Percentiles rank a stretch among this genome's conserved stretches.
Conservation (phyloP, 1,140 invertebrate species). For the Dendroctonus ponderosae region DNA sequence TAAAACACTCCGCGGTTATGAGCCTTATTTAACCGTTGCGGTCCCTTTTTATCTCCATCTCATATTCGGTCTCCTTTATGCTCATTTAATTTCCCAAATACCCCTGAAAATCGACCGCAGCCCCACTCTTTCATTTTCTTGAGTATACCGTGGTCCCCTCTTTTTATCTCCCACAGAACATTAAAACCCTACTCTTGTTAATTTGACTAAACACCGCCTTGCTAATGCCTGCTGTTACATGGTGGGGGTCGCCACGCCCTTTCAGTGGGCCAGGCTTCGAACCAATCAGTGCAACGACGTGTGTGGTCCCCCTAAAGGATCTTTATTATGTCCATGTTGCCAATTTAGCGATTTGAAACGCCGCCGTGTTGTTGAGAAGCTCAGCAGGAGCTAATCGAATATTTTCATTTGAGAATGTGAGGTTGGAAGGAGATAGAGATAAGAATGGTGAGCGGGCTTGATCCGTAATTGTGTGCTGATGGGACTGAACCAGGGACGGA, state of each 20-base stretch:
- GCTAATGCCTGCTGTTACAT: background rate
- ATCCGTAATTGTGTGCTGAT: constrained; percentile 3
- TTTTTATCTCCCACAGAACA: too few relatives aligned
- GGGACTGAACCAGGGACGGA: background rate
- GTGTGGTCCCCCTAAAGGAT: constrained; percentile 29
- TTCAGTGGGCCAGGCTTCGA: background rate
- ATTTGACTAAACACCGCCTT: constrained; percentile 3
- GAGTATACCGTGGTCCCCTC: too few relatives aligned
- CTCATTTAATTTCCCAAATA: constrained; percentile 12
- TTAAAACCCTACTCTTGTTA: background rate
- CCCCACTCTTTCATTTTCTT: constrained; percentile 5
- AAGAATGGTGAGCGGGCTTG: background rate
- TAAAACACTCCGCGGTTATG: constrained; percentile 26
- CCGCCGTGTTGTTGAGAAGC: constrained; percentile 19
- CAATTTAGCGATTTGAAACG: constrained; percentile 28
- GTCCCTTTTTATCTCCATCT: constrained; percentile 24
- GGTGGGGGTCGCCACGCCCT: background rate
- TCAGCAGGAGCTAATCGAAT: constrained; percentile 25
- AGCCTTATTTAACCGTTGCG: constrained; percentile 26
- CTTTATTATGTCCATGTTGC: constrained; percentile 31
- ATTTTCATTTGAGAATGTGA: constrained; percentile 12
- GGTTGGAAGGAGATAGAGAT: constrained; percentile 24
- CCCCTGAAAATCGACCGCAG: constrained; percentile 11
- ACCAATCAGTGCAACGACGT: constrained; percentile 32
- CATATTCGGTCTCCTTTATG: constrained; percentile 13